Evolutionary conservation across 2,888 invertebrate genomes (phyloP).

Genomic region (Polyommatus icarus): DNA sequence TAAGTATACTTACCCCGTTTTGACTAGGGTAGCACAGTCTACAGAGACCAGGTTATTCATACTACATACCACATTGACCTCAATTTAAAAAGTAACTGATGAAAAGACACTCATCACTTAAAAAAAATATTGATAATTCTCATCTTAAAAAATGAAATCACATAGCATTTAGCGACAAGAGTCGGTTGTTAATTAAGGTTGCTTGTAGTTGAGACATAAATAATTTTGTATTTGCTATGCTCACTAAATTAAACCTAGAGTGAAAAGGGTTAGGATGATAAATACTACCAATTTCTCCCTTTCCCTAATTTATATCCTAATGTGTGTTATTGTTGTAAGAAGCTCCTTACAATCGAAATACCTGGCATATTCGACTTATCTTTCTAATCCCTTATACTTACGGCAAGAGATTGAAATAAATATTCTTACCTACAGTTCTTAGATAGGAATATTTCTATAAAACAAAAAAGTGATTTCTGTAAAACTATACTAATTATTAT

Average conservation of each 20-base stretch:
- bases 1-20: background rate
- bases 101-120: background rate
- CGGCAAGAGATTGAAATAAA: background rate
- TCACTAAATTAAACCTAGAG: constrained; percentile 1
- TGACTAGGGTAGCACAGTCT: no score
- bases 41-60: no score
- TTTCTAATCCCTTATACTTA: background rate
- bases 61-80: no score
- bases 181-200: background rate
- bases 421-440: no score
- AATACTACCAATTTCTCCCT: background rate
- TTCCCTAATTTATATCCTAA: background rate
- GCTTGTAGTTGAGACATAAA: background rate
- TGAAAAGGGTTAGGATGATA: constrained; percentile 8
- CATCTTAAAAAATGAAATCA: background rate
- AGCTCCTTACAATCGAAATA: background rate
- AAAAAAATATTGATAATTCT: background rate
- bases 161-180: background rate
- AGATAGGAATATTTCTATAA: no score
- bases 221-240: constrained; percentile 7
- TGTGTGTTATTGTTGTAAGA: background rate
- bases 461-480: background rate
- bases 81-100: background rate
- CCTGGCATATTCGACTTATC: background rate
- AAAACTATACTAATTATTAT: background rate